Evolutionary conservation across 2,113 vertebrate species (phyloP).

Genomic region (Dicrurus megarhynchus): DNA sequence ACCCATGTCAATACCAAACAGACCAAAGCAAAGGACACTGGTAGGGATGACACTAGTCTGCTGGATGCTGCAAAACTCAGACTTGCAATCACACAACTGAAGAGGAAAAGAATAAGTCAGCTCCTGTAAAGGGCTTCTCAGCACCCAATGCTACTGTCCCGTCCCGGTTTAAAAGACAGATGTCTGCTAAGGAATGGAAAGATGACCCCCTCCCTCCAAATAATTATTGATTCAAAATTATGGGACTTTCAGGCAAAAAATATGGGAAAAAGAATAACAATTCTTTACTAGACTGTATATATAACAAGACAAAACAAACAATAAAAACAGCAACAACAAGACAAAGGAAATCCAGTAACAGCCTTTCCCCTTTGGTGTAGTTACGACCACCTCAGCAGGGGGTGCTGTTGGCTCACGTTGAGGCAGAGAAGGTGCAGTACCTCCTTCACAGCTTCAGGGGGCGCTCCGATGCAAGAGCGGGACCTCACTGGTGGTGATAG

Average conservation of each 20-base stretch:
- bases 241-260: background rate
- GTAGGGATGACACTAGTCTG: background rate
- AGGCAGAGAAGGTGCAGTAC: too few species aligned
- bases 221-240: background rate
- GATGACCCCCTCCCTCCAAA: background rate
- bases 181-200: background rate
- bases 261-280: background rate
- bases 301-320: background rate
- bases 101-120: slow-evolving; percentile 23
- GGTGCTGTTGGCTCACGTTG: fast-evolving
- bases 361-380: background rate
- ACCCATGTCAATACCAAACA: background rate
- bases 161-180: background rate
- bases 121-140: slow-evolving; percentile 46
- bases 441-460: background rate
- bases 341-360: background rate
- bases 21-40: background rate
- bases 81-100: background rate
- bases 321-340: background rate
- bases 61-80: background rate
- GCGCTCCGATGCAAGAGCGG: fast-evolving
- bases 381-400: background rate
- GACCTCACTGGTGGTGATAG: background rate
- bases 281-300: background rate
- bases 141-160: background rate